Base-by-base conservation (phyloP, 2,113 vertebrate genomes). In the Atlantisia rogersi region DNA sequence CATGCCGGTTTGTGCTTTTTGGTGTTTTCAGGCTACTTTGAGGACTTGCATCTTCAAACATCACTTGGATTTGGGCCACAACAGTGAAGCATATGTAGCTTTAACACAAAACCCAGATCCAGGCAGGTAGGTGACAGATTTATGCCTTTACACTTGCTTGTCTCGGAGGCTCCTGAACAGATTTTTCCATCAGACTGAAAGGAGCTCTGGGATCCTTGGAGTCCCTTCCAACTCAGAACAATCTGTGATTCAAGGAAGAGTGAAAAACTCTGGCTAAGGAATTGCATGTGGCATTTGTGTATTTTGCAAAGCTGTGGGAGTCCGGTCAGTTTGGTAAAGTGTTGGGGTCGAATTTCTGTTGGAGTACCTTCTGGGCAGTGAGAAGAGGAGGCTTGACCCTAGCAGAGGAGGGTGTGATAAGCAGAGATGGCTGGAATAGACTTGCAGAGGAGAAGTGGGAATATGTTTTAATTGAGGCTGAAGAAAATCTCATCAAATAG, bases 31-130 rank as follows among this genome's bases (percentile, higher is more conserved):
- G 99, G 99, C 99, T 15, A 99, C 99, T 35, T 97, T 99, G 92
- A 99, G 99, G 98, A 99, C 99, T 0, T 98, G 99, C 53, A 98
- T 99, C 85, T 99, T 99, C 98, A 99, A 99, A 78, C 99, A 99
- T 91, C 99, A 99, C 73, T 97, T 99, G 98, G 99, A 99, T 95
- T 98, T 99, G 68, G 99, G 99, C 68, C 99, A 99, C 98, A 99
- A 99, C 94, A 98, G 79, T 2, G 98, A 99, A 94, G 99, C 99
- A 3, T 99, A 99, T 3, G 98, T 99, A 80, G 99, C 99, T 16
- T 98, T 99, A 94, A 99, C 98, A 0, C 99, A 99, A 94, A 99
- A 99, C 95, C 99, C 99, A 0, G 99, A 99, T 95, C 80, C 98
- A 22, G 98, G 99, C 98, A 99, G 99, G 99, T 99, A 98, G 98